Percentiles rank a stretch among this genome's conserved stretches.
Evolutionary conservation across 2,888 invertebrate genomes (phyloP).

Genomic region (Lepetodrilus schrolli): DNA sequence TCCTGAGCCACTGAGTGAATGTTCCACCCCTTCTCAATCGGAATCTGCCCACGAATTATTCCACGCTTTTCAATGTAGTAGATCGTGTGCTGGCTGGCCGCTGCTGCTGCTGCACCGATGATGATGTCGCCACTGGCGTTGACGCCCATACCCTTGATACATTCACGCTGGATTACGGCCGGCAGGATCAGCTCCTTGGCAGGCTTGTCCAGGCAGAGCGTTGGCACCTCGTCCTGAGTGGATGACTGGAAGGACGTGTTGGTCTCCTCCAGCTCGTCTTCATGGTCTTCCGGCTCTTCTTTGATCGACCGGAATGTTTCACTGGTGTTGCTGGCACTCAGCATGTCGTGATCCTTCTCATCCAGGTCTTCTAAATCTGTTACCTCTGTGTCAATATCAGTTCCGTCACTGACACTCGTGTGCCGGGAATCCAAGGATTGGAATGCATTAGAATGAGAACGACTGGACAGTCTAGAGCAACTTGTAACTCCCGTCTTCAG

Average conservation of each 20-base stretch:
- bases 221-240: conserved; percentile 16
- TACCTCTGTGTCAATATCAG: conserved; percentile 49
- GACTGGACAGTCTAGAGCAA: conserved; percentile 1
- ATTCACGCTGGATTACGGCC: conserved; percentile 57
- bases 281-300: conserved; percentile 49
- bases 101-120: conserved; percentile 55
- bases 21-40: conserved; percentile 58
- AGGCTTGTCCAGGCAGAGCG: conserved; percentile 46
- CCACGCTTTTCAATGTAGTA: conserved; percentile 65
- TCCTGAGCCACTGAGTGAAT: conserved; percentile 64
- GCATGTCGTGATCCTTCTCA: conserved; percentile 53
- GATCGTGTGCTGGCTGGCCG: conserved; percentile 51
- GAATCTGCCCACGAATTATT: conserved; percentile 61
- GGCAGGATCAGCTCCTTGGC: conserved; percentile 58
- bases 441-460: neutral
- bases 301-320: conserved; percentile 43
- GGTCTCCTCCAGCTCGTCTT: conserved; percentile 48
- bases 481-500: conserved; percentile 36
- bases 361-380: conserved; percentile 42
- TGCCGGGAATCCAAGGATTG: conserved; percentile 46
- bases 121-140: conserved; percentile 58
- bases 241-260: conserved; percentile 42
- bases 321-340: conserved; percentile 58
- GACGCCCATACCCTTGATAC: conserved; percentile 64
- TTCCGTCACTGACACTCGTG: conserved; percentile 41